Evolutionary conservation across 2,797 vertebrate genomes (phyloP), one percentile per base, ranked within the genome.

Genomic region (Tinamus major): DNA sequence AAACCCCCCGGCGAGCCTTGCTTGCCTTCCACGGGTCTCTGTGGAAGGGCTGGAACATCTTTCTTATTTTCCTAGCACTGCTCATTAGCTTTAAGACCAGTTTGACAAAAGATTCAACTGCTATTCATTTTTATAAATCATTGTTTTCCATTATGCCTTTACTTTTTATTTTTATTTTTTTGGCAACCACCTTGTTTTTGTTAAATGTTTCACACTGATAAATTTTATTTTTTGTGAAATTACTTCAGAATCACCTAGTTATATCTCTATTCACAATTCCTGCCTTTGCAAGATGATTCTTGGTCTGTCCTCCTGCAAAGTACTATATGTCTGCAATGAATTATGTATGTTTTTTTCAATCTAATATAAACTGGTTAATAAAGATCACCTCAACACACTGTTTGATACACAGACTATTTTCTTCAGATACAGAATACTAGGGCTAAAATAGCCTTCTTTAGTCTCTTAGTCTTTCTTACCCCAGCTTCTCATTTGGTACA

Each of bases 41-140:
- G 0, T 9, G 9, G 17, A 44, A 37, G 20, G 21, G 10, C 20
- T 23, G 24, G 3, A 3, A 59, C 9, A 4, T 48, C 33, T 29
- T 56, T 63, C 33, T 10, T 10, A 10, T 46, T 78, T 31, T 37
- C 39, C n/a, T 49, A 15, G 13, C 2, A 26, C 2, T 42, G 49
- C 41, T 78, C n/a, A 14, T 44, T 23, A 29, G 1, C n/a, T 85
- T 39, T 4, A 33, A 23, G 41, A 46, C 42, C 41, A 46, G 41
- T n/a, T 55, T 65, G 42, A 65, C 31, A 23, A 31, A n/a, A 14
- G 63, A 15, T 46, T 65, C 29, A 37, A 29, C 41, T 65, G 63
- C 42, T 44, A 44, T 21, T 44, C 29, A 46, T 29, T 15, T 4
- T 65, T 67, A 33, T 33, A 67, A 24, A 46, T 26, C 31, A 46